Percentiles rank a stretch among this genome's conserved stretches.
Evolutionary conservation across 2,888 invertebrate species (phyloP).

Genomic region (Slavum lentiscoides): DNA sequence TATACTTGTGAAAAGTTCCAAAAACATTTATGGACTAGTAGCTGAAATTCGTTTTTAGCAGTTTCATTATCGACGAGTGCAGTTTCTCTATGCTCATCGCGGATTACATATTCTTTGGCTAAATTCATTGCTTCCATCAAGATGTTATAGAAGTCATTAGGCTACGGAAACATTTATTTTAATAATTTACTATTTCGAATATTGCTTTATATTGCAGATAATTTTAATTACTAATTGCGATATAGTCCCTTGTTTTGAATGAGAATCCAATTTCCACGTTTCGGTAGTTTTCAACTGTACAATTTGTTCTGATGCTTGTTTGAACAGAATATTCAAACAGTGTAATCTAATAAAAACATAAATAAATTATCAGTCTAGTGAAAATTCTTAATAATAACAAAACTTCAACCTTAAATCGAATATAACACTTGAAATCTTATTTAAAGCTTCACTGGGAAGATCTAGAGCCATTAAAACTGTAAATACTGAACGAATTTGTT

Average conservation of each 20-base stretch:
- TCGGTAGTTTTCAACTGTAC: constrained; percentile 73
- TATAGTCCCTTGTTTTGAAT: constrained; percentile 81
- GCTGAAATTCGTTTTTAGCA: constrained; percentile 62
- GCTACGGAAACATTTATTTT: constrained; percentile 62
- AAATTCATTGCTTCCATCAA: constrained; percentile 74
- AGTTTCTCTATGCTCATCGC: constrained; percentile 71
- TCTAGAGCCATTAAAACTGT: constrained; percentile 80
- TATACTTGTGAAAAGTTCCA: constrained; percentile 59
- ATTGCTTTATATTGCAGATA: not conserved
- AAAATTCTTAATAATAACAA: constrained; percentile 23
- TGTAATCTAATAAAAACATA: constrained; percentile 65
- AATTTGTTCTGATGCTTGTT: constrained; percentile 79
- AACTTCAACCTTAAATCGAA: constrained; percentile 74
- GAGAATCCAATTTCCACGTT: constrained; percentile 83
- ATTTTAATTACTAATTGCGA: constrained; percentile 66
- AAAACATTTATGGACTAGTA: constrained; percentile 67
- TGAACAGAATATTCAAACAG: constrained; percentile 82
- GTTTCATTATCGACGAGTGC: constrained; percentile 64
- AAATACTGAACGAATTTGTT: constrained; percentile 79
- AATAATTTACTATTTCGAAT: constrained; percentile 17
- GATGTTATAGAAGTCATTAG: constrained; percentile 73
- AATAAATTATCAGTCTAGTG: constrained; percentile 14
- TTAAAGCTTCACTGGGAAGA: constrained; percentile 83
- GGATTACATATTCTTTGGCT: constrained; percentile 71
- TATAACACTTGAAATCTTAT: constrained; percentile 80